A percentile compares a stretch with the other conserved stretches of the same genome.
phyloP scores from a whole-genome alignment of 2,888 invertebrate genomes.

The Thera britannica region DNA sequence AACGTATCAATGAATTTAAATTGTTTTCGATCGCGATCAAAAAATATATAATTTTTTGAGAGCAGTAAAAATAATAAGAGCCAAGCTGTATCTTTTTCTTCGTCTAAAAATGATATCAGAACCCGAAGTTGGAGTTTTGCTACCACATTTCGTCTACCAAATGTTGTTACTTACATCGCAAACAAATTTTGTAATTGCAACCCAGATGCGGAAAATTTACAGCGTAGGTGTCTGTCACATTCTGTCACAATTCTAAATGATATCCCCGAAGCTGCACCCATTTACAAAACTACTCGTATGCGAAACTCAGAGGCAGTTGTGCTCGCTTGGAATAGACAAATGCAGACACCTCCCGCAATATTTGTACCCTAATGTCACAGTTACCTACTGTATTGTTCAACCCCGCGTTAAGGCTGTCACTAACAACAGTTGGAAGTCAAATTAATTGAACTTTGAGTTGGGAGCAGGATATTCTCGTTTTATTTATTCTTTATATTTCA shows the following conservation, averaged over 20 bases:
- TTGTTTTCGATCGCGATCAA: conserved; percentile 69
- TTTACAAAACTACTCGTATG: conserved; percentile 25
- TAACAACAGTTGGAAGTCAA: background rate
- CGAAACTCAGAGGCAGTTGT: conserved; percentile 23
- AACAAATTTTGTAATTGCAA: conserved; percentile 2
- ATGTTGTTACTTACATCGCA: background rate
- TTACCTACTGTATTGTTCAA: conserved; percentile 31
- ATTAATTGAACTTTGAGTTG: background rate
- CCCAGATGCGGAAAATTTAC: conserved; percentile 10
- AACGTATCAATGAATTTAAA: conserved; percentile 80
- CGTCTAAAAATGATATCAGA: too few relatives aligned
- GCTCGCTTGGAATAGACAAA: conserved; percentile 27
- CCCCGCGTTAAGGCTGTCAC: conserved; percentile 28
- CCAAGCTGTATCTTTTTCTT: background rate
- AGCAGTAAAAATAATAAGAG: conserved; percentile 11
- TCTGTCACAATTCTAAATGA: conserved; percentile 22
- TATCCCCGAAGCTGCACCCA: conserved; percentile 15
- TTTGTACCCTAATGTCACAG: conserved; percentile 30
- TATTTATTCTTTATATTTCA: background rate
- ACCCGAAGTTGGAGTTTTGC: too few relatives aligned
- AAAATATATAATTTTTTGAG: conserved; percentile 47
- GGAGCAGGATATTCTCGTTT: background rate
- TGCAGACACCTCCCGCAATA: conserved; percentile 33
- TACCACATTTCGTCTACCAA: too few relatives aligned
- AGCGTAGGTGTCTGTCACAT: conserved; percentile 19